These are phyloP conservation scores for Pegea sp. DNA, from an alignment of 23 tunicate species.

Conservation along the genomic window DNA sequence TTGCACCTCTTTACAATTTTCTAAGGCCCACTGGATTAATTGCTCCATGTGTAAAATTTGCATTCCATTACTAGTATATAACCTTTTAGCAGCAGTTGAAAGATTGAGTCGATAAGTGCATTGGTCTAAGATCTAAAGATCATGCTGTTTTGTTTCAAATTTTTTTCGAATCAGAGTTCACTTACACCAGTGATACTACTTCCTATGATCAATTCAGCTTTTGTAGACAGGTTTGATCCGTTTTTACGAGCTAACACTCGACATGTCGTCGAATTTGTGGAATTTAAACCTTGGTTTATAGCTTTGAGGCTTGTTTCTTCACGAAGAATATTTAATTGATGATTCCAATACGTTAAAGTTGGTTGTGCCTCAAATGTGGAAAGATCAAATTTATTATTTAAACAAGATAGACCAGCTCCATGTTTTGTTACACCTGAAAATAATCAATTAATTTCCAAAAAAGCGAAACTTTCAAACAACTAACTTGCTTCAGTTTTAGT, in stretches of 20 bases:
- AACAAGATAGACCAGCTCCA: slow-evolving; percentile 27
- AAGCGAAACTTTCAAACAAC: background rate
- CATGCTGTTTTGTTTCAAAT: background rate
- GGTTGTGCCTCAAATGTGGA: slow-evolving; percentile 72
- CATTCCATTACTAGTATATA: slow-evolving; percentile 76
- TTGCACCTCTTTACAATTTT: slow-evolving; percentile 12
- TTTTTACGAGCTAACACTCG: slow-evolving; percentile 40
- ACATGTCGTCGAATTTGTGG: too few species aligned
- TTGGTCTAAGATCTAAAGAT: slow-evolving; percentile 41
- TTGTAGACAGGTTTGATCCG: slow-evolving; percentile 26
- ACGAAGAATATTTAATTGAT: slow-evolving; percentile 32
- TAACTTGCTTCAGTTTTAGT: too few species aligned
- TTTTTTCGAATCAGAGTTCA: background rate
- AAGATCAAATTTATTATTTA: slow-evolving; percentile 65
- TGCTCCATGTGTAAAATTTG: slow-evolving; percentile 74
- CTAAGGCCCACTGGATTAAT: slow-evolving; percentile 43
- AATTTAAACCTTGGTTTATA: slow-evolving; percentile 63
- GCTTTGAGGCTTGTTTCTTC: slow-evolving; percentile 51
- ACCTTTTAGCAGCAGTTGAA: slow-evolving; percentile 53
- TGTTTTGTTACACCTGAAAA: slow-evolving; percentile 3
- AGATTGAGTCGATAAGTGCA: slow-evolving; percentile 44
- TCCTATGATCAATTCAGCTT: slow-evolving; percentile 42
- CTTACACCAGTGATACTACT: slow-evolving; percentile 55
- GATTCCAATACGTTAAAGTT: slow-evolving; percentile 41
- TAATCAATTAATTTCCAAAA: background rate